phyloP scores from a whole-genome alignment of 2,113 vertebrate genomes.

The Cisticola juncidis region DNA sequence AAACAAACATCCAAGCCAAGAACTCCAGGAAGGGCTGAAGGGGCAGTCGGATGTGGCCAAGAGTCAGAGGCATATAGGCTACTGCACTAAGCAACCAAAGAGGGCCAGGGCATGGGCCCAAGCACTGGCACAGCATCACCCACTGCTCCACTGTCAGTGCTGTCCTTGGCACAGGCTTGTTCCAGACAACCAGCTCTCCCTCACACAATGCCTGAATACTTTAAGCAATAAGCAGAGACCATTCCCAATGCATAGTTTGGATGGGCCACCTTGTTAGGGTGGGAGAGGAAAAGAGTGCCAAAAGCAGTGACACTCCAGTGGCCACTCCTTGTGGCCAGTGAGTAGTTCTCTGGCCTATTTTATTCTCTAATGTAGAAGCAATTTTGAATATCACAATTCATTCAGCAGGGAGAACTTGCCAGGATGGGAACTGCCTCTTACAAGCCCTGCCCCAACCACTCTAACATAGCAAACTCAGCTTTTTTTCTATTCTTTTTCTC shows the following conservation, averaged over 20 bases:
- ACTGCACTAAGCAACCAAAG: background rate
- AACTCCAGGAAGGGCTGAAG: constrained; percentile 18
- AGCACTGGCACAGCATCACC: background rate
- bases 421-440: background rate
- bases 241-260: background rate
- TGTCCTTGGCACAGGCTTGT: background rate
- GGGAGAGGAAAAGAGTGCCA: background rate
- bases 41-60: background rate
- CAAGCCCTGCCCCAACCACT: background rate
- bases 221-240: background rate
- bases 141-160: background rate
- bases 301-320: background rate
- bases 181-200: background rate
- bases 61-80: background rate
- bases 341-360: background rate
- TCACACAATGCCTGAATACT: background rate
- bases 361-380: background rate
- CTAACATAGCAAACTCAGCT: background rate
- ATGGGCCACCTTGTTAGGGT: background rate
- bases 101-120: background rate
- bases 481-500: background rate
- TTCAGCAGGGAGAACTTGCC: background rate
- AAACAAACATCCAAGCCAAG: constrained; percentile 3
- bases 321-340: background rate
- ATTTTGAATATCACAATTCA: background rate